Evolutionary conservation across 2,113 vertebrate species (phyloP).

Genomic region (Scytalopus superciliaris): DNA sequence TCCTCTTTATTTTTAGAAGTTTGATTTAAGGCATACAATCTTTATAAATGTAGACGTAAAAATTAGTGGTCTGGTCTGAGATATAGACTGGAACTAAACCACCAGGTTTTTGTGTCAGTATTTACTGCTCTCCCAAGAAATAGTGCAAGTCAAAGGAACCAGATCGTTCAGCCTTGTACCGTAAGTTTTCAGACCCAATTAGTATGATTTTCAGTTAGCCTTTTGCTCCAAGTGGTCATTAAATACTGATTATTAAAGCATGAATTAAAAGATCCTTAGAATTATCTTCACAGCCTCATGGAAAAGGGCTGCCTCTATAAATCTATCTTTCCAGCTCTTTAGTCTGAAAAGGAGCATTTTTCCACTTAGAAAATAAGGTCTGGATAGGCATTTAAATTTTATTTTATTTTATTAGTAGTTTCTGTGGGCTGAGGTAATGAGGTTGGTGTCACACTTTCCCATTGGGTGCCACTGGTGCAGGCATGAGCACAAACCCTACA

Average conservation of each 20-base stretch:
- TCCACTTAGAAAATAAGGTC: neutral
- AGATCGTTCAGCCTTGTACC: rapidly evolving
- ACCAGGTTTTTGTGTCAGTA: neutral
- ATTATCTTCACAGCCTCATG: neutral
- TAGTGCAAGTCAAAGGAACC: neutral
- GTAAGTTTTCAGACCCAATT: neutral
- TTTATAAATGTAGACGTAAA: neutral
- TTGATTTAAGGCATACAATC: neutral
- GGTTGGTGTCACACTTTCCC: neutral
- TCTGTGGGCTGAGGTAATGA: neutral
- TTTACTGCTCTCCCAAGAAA: neutral
- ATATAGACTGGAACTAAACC: neutral
- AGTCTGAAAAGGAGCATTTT: neutral
- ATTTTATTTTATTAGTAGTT: neutral
- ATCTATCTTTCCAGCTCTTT: neutral
- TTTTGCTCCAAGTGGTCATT: neutral
- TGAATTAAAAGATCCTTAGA: neutral
- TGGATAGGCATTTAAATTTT: neutral
- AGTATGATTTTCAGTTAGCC: neutral
- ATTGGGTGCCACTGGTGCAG: neutral
- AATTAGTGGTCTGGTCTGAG: neutral
- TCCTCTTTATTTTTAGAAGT: neutral
- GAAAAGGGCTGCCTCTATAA: neutral
- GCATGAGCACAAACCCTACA: neutral
- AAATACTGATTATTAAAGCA: neutral